A percentile compares a stretch with the other conserved stretches of the same genome.
These are phyloP conservation scores for Camelus bactrianus DNA, from an alignment of 2,113 vertebrate genomes.

Conservation along the genomic window DNA sequence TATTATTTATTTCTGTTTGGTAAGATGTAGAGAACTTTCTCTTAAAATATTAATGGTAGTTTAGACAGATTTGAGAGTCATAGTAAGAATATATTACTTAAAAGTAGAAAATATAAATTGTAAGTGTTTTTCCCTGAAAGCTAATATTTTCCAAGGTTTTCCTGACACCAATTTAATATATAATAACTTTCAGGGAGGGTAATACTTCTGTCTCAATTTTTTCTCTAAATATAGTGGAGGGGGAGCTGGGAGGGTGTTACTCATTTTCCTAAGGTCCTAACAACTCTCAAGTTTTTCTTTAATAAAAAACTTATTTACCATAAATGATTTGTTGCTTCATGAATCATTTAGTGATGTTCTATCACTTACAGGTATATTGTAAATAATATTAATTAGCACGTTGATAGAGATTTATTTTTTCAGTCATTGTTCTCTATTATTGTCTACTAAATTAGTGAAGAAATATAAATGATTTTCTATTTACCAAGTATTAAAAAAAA, in stretches of 20 bases:
- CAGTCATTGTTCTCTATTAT: conserved; percentile 58
- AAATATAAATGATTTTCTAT: conserved; percentile 66
- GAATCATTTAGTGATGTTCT: conserved; percentile 58
- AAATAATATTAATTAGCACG: not conserved
- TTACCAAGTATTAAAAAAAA: conserved; percentile 25
- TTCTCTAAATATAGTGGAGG: conserved; percentile 72
- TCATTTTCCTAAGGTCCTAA: conserved; percentile 58
- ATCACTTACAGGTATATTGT: not conserved
- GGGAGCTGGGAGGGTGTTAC: not conserved
- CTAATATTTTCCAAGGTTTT: conserved; percentile 81
- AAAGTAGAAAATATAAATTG: conserved; percentile 77
- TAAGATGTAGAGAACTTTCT: conserved; percentile 76
- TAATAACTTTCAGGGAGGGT: conserved; percentile 79
- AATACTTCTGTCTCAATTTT: conserved; percentile 70
- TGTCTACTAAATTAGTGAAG: conserved; percentile 72
- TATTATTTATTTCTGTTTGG: conserved; percentile 84
- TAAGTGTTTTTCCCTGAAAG: conserved; percentile 76
- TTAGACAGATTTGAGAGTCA: conserved; percentile 81
- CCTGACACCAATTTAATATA: conserved; percentile 82
- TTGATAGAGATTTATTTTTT: conserved; percentile 55
- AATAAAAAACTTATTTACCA: conserved; percentile 61
- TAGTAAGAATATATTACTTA: conserved; percentile 78
- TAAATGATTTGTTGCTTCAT: conserved; percentile 74
- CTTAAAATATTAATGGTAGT: conserved; percentile 77
- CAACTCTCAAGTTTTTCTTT: conserved; percentile 71